These are phyloP conservation scores for Brachylomia viminalis DNA, from an alignment of 2,888 invertebrate genomes.

Conservation along the genomic window DNA sequence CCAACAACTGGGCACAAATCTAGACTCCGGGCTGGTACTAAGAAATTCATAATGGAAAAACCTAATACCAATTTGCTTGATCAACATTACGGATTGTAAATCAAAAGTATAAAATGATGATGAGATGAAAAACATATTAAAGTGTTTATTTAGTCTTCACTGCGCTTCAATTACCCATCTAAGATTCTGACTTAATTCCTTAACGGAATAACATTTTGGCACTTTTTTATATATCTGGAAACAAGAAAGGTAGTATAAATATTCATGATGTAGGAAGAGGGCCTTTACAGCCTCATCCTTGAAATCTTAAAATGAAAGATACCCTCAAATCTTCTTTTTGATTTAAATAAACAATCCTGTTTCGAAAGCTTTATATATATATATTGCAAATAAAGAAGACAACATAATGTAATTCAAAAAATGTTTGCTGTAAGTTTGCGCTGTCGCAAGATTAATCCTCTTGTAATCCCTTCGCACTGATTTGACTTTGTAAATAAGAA, in stretches of 20 bases:
- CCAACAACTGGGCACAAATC: not conserved
- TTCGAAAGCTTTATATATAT: constrained; percentile 23
- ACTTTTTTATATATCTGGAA: not conserved
- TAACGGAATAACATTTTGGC: too few relatives aligned
- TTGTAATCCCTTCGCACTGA: constrained; percentile 34
- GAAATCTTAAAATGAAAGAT: not conserved
- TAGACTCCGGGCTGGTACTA: not conserved
- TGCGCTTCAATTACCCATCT: not conserved
- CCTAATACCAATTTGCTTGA: not conserved
- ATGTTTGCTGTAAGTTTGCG: constrained; percentile 6
- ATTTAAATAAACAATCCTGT: constrained; percentile 22
- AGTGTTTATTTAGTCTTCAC: not conserved
- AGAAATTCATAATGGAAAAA: too few relatives aligned
- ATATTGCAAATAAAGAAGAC: constrained; percentile 27
- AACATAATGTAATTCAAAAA: constrained; percentile 28
- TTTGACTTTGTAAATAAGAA: constrained; percentile 46
- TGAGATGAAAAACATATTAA: too few relatives aligned
- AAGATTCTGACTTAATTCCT: not conserved
- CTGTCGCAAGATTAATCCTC: constrained; percentile 23
- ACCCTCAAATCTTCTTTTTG: constrained; percentile 9
- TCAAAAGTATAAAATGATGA: too few relatives aligned
- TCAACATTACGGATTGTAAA: not conserved
- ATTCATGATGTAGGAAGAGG: not conserved
- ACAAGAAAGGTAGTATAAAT: not conserved
- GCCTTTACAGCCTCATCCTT: not conserved